phyloP scores from a whole-genome alignment of 2,888 invertebrate species.

The Hybos culiciformis region DNA sequence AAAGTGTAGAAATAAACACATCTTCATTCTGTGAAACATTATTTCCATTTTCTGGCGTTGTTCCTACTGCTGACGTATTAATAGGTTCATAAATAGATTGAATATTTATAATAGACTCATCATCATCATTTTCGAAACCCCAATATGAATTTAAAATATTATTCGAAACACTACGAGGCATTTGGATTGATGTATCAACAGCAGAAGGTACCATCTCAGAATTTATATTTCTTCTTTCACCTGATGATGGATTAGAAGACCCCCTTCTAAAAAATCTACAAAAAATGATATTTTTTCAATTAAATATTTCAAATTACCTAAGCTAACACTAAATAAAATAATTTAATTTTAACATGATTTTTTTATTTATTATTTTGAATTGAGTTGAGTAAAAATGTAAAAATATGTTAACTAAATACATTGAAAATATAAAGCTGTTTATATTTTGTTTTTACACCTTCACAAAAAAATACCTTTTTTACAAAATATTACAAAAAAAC shows the following conservation, averaged over 20 bases:
- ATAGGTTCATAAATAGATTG: constrained; percentile 31
- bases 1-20: constrained; percentile 29
- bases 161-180: constrained; percentile 23
- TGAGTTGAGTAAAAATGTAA: no score
- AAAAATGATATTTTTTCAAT: no score
- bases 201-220: constrained; percentile 2
- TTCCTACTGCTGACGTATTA: constrained; percentile 3
- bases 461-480: no score
- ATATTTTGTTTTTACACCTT: no score
- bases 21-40: constrained; percentile 14
- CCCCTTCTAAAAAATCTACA: no score
- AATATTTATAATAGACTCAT: constrained; percentile 14
- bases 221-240: constrained; percentile 6
- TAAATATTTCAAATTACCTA: no score
- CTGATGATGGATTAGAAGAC: constrained; percentile 7
- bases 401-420: no score
- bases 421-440: no score
- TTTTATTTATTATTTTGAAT: no score
- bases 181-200: constrained; percentile 5
- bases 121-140: constrained; percentile 24
- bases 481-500: no score
- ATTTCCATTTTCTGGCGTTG: constrained; percentile 5
- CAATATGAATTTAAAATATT: constrained; percentile 36
- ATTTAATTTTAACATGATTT: no score
- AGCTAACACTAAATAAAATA: no score